A percentile compares a stretch with the other conserved stretches of the same genome.
These are phyloP conservation scores for Anseranas semipalmata DNA, from an alignment of 2,113 vertebrate species.

Conservation along the genomic window DNA sequence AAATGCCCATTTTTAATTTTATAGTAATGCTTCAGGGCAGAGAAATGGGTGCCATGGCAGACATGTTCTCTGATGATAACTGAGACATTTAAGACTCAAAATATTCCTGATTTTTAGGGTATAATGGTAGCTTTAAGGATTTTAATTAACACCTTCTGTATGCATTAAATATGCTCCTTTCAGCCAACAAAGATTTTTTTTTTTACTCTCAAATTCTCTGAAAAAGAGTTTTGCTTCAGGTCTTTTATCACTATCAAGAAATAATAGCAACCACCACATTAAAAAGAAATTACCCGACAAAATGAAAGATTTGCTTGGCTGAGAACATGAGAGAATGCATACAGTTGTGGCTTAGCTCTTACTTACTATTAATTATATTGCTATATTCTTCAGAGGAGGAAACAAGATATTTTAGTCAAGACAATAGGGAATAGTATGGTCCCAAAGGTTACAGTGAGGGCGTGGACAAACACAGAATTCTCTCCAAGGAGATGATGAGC, in stretches of 20 bases:
- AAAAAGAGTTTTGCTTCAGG: constrained; percentile 49
- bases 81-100: constrained; percentile 48
- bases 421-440: not conserved
- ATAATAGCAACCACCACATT: constrained; percentile 59
- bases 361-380: constrained; percentile 8
- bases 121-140: constrained; percentile 45
- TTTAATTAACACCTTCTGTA: constrained; percentile 70
- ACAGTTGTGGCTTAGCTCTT: constrained; percentile 21
- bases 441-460: not conserved
- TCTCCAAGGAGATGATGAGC: not conserved
- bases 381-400: not conserved
- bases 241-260: constrained; percentile 60
- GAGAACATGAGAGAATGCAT: not conserved
- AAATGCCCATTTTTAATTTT: constrained; percentile 64
- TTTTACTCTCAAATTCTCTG: constrained; percentile 12
- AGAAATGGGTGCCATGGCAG: not conserved
- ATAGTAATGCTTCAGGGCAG: constrained; percentile 26
- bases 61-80: constrained; percentile 40
- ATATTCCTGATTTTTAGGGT: constrained; percentile 24
- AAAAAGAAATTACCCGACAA: constrained; percentile 62
- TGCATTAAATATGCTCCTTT: constrained; percentile 54
- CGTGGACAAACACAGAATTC: not conserved
- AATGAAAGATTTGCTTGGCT: constrained; percentile 58
- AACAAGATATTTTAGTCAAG: not conserved
- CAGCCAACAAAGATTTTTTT: constrained; percentile 28